Percentiles rank a stretch among this genome's conserved stretches.
These are phyloP conservation scores for Hydrozoanthus gracilis DNA, from an alignment of 92 coral and sea anemone species.

Conservation along the genomic window DNA sequence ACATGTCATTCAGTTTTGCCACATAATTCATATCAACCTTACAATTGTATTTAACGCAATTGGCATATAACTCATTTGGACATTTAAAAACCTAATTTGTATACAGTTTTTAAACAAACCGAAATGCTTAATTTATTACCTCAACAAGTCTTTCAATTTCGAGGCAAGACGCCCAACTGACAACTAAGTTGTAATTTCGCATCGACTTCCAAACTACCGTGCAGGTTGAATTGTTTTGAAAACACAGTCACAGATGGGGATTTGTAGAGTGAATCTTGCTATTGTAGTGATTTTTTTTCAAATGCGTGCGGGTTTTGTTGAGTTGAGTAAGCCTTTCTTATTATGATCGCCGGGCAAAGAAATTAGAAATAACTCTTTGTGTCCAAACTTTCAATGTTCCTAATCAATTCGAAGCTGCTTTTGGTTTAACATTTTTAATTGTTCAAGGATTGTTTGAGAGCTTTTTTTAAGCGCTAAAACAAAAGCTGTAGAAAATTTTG, in stretches of 20 bases:
- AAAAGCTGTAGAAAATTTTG: background rate
- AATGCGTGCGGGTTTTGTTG: constrained; percentile 31
- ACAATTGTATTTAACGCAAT: constrained; percentile 15
- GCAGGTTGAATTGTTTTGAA: constrained; percentile 12
- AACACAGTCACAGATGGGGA: constrained; percentile 2
- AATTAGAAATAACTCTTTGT: background rate
- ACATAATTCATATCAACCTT: background rate
- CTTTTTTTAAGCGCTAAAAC: background rate
- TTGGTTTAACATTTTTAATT: background rate
- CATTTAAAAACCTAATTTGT: constrained; percentile 11
- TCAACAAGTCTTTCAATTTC: background rate
- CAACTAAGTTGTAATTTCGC: background rate
- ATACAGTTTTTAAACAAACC: constrained; percentile 5
- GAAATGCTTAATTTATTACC: background rate
- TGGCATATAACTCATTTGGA: background rate
- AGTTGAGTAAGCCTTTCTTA: constrained; percentile 1
- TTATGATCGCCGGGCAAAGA: background rate
- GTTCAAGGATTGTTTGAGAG: background rate
- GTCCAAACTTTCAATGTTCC: background rate
- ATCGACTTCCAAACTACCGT: background rate
- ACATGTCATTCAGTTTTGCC: background rate
- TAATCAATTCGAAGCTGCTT: background rate
- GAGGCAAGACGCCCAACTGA: background rate
- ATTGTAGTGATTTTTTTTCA: constrained; percentile 36
- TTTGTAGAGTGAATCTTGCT: background rate